Evolutionary conservation across 2,797 vertebrate species (phyloP).

Genomic region (Streptopelia turtur): DNA sequence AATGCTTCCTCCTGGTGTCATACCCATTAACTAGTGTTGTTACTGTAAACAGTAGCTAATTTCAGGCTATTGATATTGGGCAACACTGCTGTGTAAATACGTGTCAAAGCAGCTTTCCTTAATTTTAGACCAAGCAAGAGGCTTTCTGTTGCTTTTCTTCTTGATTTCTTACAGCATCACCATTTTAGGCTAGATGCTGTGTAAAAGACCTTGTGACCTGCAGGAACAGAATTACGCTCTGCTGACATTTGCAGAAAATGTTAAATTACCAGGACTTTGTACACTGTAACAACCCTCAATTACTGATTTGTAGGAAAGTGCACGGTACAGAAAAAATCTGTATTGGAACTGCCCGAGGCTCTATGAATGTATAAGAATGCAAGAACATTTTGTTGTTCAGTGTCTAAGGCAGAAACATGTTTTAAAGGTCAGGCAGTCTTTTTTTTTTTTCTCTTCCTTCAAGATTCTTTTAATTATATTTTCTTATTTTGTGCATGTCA

Average conservation of each 20-base stretch:
- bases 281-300: slow-evolving; percentile 26
- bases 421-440: slow-evolving; percentile 55
- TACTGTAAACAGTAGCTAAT: background rate
- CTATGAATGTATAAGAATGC: slow-evolving; percentile 19
- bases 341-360: slow-evolving; percentile 51
- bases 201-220: background rate
- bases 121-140: background rate
- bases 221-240: slow-evolving; percentile 36
- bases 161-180: background rate
- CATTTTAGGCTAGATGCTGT: background rate
- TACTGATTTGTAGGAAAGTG: slow-evolving; percentile 49
- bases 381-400: slow-evolving; percentile 36
- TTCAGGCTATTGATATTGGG: background rate
- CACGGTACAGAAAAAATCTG: slow-evolving; percentile 40
- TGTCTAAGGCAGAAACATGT: slow-evolving; percentile 37
- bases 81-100: background rate
- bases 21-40: background rate
- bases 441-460: background rate
- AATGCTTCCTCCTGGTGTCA: background rate
- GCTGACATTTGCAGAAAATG: slow-evolving; percentile 71
- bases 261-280: slow-evolving; percentile 51
- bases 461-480: background rate
- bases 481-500: background rate
- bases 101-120: background rate
- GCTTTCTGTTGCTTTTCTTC: background rate